Percentiles rank a stretch among this genome's conserved stretches.
Evolutionary conservation across 2,113 vertebrate species (phyloP).

Genomic region (Terrapene triunguis): DNA sequence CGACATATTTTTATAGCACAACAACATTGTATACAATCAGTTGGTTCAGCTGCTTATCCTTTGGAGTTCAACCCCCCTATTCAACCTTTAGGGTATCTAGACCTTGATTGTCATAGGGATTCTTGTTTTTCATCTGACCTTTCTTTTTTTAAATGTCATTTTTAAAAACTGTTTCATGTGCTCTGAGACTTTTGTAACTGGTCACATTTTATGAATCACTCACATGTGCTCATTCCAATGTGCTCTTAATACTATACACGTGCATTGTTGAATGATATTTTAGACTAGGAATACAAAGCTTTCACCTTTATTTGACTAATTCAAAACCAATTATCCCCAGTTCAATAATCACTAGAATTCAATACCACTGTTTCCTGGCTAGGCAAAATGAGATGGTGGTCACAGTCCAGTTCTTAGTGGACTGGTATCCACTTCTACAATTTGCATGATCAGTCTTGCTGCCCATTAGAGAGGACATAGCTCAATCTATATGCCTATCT

Average conservation of each 20-base stretch:
- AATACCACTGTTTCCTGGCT: background rate
- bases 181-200: background rate
- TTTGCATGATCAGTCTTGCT: background rate
- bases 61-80: background rate
- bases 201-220: background rate
- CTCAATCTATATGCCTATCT: background rate
- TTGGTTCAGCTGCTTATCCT: background rate
- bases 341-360: background rate
- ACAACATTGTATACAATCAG: background rate
- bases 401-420: background rate
- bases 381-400: background rate
- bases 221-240: background rate
- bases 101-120: background rate
- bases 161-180: background rate
- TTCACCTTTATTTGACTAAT: slow-evolving; percentile 1
- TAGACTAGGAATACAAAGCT: background rate
- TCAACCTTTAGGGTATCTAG: background rate
- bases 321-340: background rate
- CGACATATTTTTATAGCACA: background rate
- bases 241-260: background rate
- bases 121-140: background rate
- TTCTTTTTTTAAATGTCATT: slow-evolving; percentile 14
- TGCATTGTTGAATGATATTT: background rate
- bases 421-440: background rate
- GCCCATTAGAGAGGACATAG: background rate